These are phyloP conservation scores for Pangasius macronema DNA, from an alignment of 2,797 vertebrate genomes.

Conservation along the genomic window DNA sequence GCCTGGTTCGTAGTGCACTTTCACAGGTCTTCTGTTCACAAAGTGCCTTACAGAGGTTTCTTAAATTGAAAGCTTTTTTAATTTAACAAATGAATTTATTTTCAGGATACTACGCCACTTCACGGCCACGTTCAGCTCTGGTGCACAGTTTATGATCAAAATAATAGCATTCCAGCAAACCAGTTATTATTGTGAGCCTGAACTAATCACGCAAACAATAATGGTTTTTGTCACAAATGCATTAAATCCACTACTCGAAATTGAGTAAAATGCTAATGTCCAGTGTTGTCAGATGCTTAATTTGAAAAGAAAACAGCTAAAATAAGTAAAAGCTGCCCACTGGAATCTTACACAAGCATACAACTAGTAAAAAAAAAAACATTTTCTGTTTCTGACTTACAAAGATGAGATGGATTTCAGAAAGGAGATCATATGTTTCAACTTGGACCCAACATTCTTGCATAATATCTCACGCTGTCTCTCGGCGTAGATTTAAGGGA, in stretches of 20 bases:
- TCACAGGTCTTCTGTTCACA: neutral
- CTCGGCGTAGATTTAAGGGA: conserved; percentile 15
- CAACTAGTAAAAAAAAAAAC: neutral
- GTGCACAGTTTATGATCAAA: neutral
- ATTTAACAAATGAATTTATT: neutral
- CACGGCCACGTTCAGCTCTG: neutral
- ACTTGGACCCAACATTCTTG: conserved; percentile 27
- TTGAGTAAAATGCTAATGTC: neutral
- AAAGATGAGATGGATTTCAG: conserved; percentile 5
- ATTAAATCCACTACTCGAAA: neutral
- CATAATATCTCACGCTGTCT: conserved; percentile 26
- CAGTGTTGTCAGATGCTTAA: neutral
- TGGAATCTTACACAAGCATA: conserved; percentile 1
- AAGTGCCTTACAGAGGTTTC: neutral
- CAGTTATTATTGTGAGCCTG: neutral
- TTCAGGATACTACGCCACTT: neutral
- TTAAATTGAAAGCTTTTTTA: neutral
- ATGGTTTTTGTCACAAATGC: neutral
- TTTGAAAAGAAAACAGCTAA: neutral
- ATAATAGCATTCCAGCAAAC: neutral
- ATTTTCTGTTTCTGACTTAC: conserved; percentile 4
- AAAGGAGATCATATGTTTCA: conserved; percentile 10
- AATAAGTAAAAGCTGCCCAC: neutral
- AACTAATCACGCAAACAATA: neutral
- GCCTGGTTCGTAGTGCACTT: too few relatives aligned